phyloP scores from a whole-genome alignment of 1,140 invertebrate species.

The Portunus trituberculatus region DNA sequence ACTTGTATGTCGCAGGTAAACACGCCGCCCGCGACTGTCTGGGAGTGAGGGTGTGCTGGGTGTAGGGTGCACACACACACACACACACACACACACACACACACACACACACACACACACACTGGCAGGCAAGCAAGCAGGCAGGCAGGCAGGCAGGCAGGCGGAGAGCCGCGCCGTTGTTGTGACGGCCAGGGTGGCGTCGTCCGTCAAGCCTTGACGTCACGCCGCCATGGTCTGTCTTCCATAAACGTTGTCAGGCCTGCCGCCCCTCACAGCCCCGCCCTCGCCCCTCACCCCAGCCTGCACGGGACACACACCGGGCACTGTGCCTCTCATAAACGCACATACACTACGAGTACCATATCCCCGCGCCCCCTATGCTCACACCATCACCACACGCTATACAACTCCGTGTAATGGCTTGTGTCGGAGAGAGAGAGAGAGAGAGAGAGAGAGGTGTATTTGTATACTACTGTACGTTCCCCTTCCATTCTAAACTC shows the following conservation, averaged over 20 bases:
- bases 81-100: too few species aligned
- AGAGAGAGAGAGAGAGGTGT: neutral
- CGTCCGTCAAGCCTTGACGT: neutral
- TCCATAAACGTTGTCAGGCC: neutral
- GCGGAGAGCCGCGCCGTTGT: neutral
- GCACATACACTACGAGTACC: neutral
- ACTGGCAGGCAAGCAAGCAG: too few species aligned
- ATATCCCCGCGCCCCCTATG: neutral
- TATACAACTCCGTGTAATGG: neutral
- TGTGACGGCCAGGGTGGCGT: constrained; percentile 12
- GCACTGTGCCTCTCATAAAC: neutral
- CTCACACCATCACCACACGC: neutral
- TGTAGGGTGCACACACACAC: too few species aligned
- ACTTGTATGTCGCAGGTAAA: neutral
- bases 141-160: too few species aligned
- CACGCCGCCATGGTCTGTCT: neutral
- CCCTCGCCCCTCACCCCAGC: neutral
- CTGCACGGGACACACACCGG: too few species aligned
- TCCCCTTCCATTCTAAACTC: constrained; percentile 8
- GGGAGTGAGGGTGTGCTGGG: neutral
- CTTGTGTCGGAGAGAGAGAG: neutral
- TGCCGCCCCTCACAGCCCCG: neutral
- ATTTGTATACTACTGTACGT: neutral
- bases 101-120: too few species aligned
- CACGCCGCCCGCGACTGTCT: neutral